Conservation (phyloP, 2,797 vertebrate species). For the Spondyliosoma cantharus region DNA sequence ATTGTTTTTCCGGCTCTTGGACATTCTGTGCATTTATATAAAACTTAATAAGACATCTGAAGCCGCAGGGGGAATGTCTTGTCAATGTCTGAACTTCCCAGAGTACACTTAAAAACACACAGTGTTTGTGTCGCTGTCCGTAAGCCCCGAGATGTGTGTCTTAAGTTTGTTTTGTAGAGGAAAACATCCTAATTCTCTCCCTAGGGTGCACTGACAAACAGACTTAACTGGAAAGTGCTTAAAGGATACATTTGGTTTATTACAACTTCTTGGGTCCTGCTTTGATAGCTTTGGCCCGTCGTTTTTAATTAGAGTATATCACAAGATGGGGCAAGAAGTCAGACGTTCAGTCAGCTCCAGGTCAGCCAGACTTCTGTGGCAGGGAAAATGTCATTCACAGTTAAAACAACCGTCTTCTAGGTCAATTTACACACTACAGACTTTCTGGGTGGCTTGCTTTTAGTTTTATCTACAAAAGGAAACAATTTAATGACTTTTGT, state of each 20-base stretch:
- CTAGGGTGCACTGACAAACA: background rate
- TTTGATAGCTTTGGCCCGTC: background rate
- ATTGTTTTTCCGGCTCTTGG: conserved; percentile 19
- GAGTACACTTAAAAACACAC: background rate
- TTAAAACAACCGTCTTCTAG: background rate
- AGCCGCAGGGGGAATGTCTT: conserved; percentile 24
- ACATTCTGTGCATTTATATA: conserved; percentile 36
- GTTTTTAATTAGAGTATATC: background rate
- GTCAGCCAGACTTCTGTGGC: background rate
- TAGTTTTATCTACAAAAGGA: background rate
- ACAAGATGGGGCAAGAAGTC: background rate
- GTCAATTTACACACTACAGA: no score
- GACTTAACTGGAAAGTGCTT: background rate
- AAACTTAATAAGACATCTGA: conserved; percentile 43
- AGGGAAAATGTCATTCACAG: background rate
- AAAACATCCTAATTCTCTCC: background rate
- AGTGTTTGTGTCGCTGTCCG: conserved; percentile 1
- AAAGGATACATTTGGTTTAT: background rate
- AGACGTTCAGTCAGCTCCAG: background rate
- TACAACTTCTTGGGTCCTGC: background rate
- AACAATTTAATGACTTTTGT: background rate
- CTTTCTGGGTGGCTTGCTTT: background rate
- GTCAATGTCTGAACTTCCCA: conserved; percentile 14
- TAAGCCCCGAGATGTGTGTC: background rate
- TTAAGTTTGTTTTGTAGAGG: conserved; percentile 5